Evolutionary conservation across 2,113 vertebrate species (phyloP), one percentile per base, ranked within the genome.

Genomic region (Chaenocephalus aceratus): DNA sequence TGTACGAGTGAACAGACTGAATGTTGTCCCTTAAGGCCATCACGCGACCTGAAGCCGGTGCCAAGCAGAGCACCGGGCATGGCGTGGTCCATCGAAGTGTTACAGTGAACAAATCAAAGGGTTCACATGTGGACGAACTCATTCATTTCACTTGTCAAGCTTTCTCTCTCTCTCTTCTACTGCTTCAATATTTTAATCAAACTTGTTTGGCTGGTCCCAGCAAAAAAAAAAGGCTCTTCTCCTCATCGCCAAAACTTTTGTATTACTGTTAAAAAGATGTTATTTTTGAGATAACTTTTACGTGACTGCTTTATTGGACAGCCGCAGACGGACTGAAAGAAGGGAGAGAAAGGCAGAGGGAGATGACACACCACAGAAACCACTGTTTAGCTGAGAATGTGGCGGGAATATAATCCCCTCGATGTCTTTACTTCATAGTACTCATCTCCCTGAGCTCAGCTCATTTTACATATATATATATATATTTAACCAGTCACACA

Each of bases 161-260:
- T 41, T 41, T 41, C 36, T 41, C 6, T 41, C 36, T 77, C 58
- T 77, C 67, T 74, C 10, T n/a, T 72, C 23, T 62, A 44, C 70
- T 63, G 67, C 70, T 87, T 66, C 70, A 65, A 23, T 54, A 72
- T 87, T 64, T 63, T 75, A 88, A 82, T 88, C 86, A 77, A 49
- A 86, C 61, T 86, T 88, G 90, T 90, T 88, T 84, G 92, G 91
- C 91, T 93, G 92, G 92, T 93, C 87, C 92, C 89, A 92, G 86
- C 68, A 92, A 89, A 77, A 66, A 30, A 30, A 30, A 30, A 30
- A 30, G 0, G 23, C 53, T 78, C 8, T 75, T 26, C 60, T 82
- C 57, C 23, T 90, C 77, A 68, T 88, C 72, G 84, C 89, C 89
- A 90, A 88, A 41, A 87, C 78, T 77, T 92, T 89, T 89, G 51